A percentile compares a stretch with the other conserved stretches of the same genome.
phyloP scores from a whole-genome alignment of 2,797 vertebrate species.

The Liasis olivaceus region DNA sequence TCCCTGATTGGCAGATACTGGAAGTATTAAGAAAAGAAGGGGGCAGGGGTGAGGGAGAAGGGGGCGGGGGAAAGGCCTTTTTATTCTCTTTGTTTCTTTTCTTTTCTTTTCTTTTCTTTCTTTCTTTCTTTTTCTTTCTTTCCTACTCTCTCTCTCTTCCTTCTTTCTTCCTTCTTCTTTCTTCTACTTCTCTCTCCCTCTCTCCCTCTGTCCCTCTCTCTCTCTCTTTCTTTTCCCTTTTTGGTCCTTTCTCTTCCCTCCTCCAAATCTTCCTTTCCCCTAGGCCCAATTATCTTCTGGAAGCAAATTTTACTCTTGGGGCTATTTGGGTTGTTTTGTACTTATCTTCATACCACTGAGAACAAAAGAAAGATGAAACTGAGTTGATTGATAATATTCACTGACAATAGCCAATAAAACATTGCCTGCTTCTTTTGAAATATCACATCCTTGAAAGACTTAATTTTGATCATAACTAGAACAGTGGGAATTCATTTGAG shows the following conservation, averaged over 20 bases:
- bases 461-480: background rate
- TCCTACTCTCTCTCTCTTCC: too few relatives aligned
- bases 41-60: too few relatives aligned
- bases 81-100: too few relatives aligned
- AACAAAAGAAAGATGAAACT: background rate
- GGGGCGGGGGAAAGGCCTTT: too few relatives aligned
- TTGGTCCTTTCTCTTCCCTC: background rate
- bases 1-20: too few relatives aligned
- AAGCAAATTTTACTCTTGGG: background rate
- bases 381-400: background rate
- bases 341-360: background rate
- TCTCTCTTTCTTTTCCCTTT: too few relatives aligned
- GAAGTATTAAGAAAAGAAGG: too few relatives aligned
- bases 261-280: background rate
- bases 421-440: background rate
- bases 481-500: background rate
- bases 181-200: too few relatives aligned
- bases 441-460: background rate
- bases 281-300: background rate
- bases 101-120: too few relatives aligned
- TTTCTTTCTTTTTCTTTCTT: too few relatives aligned
- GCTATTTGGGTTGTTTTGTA: background rate
- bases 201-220: too few relatives aligned
- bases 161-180: too few relatives aligned
- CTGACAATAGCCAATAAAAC: background rate